Conservation (phyloP, 2,113 vertebrate species). For the Sinocyclocheilus anshuiensis region DNA sequence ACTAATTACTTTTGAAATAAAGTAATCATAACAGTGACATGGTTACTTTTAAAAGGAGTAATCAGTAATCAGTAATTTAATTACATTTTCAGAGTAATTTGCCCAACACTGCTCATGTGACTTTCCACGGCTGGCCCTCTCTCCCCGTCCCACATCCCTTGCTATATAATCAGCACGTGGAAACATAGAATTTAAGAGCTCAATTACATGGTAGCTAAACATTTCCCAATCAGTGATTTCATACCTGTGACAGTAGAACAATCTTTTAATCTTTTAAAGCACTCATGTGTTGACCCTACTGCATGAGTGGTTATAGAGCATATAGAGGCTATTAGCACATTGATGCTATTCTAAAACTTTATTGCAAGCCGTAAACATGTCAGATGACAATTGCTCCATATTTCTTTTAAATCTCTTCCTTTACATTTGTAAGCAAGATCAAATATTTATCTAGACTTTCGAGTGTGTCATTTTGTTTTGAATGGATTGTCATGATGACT, state of each 20-base stretch:
- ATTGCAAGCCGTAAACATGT: constrained; percentile 38
- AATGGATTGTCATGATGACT: not conserved
- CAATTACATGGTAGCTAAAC: constrained; percentile 54
- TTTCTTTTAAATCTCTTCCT: constrained; percentile 39
- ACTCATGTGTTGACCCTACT: constrained; percentile 11
- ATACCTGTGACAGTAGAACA: constrained; percentile 44
- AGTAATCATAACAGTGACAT: too few relatives aligned
- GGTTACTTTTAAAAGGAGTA: too few relatives aligned
- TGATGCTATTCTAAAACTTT: constrained; percentile 42
- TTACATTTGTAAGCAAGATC: constrained; percentile 28
- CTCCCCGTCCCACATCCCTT: not conserved
- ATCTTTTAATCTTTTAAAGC: constrained; percentile 52
- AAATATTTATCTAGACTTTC: constrained; percentile 31
- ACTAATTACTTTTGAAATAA: too few relatives aligned
- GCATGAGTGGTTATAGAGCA: not conserved
- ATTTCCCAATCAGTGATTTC: constrained; percentile 52
- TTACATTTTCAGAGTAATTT: too few relatives aligned
- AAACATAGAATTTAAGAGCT: constrained; percentile 49
- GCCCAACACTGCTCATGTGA: not conserved
- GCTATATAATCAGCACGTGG: constrained; percentile 40
- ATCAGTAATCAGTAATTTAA: too few relatives aligned
- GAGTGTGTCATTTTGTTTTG: not conserved
- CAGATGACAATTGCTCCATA: constrained; percentile 20
- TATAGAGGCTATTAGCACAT: constrained; percentile 48
- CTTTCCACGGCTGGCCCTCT: not conserved